Evolutionary conservation across 2,113 vertebrate genomes (phyloP), one percentile per base, ranked within the genome.

Genomic region (Desmodus rotundus): DNA sequence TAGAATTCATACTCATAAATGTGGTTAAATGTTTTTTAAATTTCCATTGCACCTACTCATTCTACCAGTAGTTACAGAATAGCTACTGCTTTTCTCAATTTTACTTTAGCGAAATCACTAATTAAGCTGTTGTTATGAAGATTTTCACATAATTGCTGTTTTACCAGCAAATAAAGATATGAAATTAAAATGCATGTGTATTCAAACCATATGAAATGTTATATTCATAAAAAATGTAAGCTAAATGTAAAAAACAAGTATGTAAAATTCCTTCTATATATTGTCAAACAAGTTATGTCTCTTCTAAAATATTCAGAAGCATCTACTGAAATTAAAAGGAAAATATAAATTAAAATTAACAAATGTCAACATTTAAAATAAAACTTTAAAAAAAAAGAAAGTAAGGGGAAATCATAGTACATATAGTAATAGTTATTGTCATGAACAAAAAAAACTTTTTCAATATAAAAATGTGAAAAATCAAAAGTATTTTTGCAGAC

Each of bases 271-370:
- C 38, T 87, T 65, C 92, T 90, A 91, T 54, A 47, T 43, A 26
- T 85, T 92, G 36, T 58, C 86, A 87, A 67, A 95, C 76, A 82
- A 77, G 22, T 85, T 45, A 68, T 1, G 2, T 43, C 12, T 93
- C 63, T 87, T 93, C 47, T 74, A 90, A 91, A 92, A 84, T 78
- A 81, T 56, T 88, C 65, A 96, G 68, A 92, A 73, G 9, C 41
- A 92, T 43, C 36, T 74, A 93, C 73, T 94, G 92, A 91, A 93
- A 56, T 88, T 91, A 87, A 89, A 83, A 81, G 31, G 3, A n/a
- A 85, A 85, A 80, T 47, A 38, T 45, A 91, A 82, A 78, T 89
- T 73, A 80, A 61, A 92, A 77, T 85, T 17, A 72, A n/a, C 80
- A 86, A 95, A 92, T 85, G n/a, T 87, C 63, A 87, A 82, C 10